Evolutionary conservation across 23 tunicate species (phyloP).

Genomic region (Trididemnum clinides): DNA sequence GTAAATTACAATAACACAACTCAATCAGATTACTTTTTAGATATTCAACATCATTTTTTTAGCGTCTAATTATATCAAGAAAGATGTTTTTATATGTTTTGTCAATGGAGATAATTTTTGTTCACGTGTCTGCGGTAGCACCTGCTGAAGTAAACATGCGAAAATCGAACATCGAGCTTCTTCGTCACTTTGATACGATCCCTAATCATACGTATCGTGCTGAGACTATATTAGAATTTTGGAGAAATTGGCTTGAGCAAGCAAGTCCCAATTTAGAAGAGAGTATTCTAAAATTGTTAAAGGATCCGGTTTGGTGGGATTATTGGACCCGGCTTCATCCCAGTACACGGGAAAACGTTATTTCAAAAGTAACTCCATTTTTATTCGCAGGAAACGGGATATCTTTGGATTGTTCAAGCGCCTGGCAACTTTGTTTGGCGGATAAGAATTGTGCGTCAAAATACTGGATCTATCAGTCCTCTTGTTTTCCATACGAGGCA

Average conservation of each 20-base stretch:
- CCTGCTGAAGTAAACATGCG: too few species aligned
- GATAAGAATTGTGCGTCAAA: conserved; percentile 68
- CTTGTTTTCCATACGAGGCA: conserved; percentile 30
- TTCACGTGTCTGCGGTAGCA: too few species aligned
- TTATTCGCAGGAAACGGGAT: conserved; percentile 8
- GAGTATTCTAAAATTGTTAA: conserved; percentile 25
- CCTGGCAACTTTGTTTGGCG: conserved; percentile 54
- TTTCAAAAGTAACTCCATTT: conserved; percentile 38
- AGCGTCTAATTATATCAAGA: too few species aligned
- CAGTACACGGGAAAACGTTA: conserved; percentile 30
- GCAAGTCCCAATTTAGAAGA: conserved; percentile 1
- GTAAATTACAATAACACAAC: too few species aligned
- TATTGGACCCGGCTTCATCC: conserved; percentile 57
- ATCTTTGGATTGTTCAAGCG: conserved; percentile 67
- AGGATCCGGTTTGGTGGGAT: conserved; percentile 33
- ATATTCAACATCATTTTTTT: too few species aligned
- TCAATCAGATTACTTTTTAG: too few species aligned
- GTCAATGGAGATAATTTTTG: too few species aligned
- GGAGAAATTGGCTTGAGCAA: conserved; percentile 13
- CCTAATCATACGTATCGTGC: too few species aligned
- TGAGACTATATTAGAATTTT: too few species aligned
- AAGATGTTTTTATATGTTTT: too few species aligned
- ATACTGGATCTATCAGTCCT: conserved; percentile 54
- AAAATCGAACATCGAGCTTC: too few species aligned
- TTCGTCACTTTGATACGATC: too few species aligned